Base-by-base conservation (phyloP, 30 jellyfish, hydroid and myxozoan genomes). In the Nemopilema nomurai region DNA sequence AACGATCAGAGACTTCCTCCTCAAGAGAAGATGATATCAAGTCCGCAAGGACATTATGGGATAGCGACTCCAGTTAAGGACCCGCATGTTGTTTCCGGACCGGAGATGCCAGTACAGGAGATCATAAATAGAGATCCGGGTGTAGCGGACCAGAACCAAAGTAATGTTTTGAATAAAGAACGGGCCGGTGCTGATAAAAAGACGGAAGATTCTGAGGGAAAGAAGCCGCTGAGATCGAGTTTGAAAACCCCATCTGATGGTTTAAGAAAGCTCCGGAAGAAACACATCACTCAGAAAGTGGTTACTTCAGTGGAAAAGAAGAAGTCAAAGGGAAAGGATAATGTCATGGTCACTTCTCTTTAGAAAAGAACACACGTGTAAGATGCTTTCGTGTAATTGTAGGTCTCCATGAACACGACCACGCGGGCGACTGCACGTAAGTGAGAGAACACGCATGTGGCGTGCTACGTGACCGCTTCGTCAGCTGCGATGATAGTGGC, bases 171-270 rank as follows among this genome's bases (percentile, higher is more conserved):
- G 1, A 67, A 26, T 67, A 62, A 57, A 23, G 86, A 57, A 17
- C 26, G 57, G 4, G 51, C 79, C 4, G 79, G 53, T 0, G 69
- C 63, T 28, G 86, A 71, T 17, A 28, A 30, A 23, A 64, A 16
- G 49, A 41, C 92, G 27, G 74, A 77, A 28, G 77, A 49, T 20
- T 50, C 18, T 4, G 82, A 62, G 4, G 78, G 75, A 8, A 84
- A 74, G 51, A 84, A 84, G 80, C 93, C 93, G 79, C 21, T 84
- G 4, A 80, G 93, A 20, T 84, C 93, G 21, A 84, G 93, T 74
- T 70, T 84, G 63, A 84, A 84, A 57, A 49, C 93, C 29, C 93
- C 93, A 16, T 84, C 93, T 0, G 93, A 84, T 49, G 85, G 93
- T 7, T n/a, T 84, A 50, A 74, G 75, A 51, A 84, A 84, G 69